Conservation (phyloP, 2,888 invertebrate species). For the Lasioglossum oenotherae region DNA sequence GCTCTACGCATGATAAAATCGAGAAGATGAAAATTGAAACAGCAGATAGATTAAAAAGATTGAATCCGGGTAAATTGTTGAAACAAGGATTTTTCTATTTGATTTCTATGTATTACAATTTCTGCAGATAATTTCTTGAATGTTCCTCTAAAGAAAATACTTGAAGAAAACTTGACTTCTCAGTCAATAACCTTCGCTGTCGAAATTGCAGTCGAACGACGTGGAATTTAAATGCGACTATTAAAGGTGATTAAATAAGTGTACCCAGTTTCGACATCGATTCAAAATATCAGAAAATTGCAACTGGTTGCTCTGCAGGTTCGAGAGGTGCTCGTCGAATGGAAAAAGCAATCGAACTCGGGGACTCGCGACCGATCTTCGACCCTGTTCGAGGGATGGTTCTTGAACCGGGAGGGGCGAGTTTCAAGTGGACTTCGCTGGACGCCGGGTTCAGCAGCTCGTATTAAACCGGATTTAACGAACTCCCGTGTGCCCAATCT, state of each 20-base stretch:
- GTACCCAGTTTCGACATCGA: not conserved
- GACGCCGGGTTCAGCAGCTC: conserved; percentile 17
- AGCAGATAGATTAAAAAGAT: too few species aligned
- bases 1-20: not conserved
- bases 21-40: not conserved
- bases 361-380: not conserved
- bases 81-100: not conserved
- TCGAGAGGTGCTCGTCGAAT: not conserved
- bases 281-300: not conserved
- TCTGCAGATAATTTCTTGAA: not conserved
- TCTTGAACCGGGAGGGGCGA: not conserved
- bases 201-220: not conserved
- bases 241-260: not conserved
- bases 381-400: not conserved
- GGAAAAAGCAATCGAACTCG: not conserved
- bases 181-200: not conserved
- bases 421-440: not conserved
- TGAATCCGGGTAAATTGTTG: too few species aligned
- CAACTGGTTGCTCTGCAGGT: not conserved
- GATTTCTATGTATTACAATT: not conserved
- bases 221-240: not conserved
- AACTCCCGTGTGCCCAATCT: conserved; percentile 36
- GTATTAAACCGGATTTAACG: conserved; percentile 74
- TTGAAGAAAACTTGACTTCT: not conserved
- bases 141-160: not conserved